Percentiles rank a stretch among this genome's conserved stretches.
These are phyloP conservation scores for Cataglyphis albicans DNA, from an alignment of 2,888 invertebrate genomes.

Conservation along the genomic window DNA sequence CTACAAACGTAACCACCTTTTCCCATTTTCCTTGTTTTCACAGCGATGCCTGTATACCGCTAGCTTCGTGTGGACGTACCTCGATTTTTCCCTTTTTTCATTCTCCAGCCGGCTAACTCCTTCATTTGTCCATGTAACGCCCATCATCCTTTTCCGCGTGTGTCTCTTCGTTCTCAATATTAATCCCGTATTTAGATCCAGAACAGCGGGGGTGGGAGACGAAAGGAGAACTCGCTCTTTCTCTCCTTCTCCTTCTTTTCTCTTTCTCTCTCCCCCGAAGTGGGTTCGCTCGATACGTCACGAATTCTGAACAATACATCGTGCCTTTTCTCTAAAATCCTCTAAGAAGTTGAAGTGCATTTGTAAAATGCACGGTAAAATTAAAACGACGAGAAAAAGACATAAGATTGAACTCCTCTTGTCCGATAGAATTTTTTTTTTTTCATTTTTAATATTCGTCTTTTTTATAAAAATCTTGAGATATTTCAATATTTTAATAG, in stretches of 20 bases:
- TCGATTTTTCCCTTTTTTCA: conserved; percentile 44
- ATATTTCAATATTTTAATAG: neutral
- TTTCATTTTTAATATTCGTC: neutral
- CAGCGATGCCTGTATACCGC: conserved; percentile 32
- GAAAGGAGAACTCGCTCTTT: neutral
- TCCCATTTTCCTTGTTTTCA: conserved; percentile 14
- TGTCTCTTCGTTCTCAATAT: conserved; percentile 39
- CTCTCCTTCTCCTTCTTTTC: no score
- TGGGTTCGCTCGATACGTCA: neutral
- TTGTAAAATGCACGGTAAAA: neutral
- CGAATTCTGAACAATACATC: neutral
- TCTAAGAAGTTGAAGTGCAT: neutral
- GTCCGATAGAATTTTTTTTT: neutral
- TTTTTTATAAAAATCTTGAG: neutral
- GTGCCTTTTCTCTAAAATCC: neutral
- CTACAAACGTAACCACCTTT: conserved; percentile 26
- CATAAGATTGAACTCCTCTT: neutral
- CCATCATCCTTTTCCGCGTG: conserved; percentile 41
- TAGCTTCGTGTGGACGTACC: conserved; percentile 23
- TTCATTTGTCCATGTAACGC: conserved; percentile 34
- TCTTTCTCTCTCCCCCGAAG: neutral
- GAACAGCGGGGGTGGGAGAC: neutral
- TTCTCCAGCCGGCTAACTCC: conserved; percentile 22
- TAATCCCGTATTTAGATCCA: conserved; percentile 1
- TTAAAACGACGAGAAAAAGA: neutral